phyloP scores from a whole-genome alignment of 2,888 invertebrate genomes.

The Mesochorus sp. region DNA sequence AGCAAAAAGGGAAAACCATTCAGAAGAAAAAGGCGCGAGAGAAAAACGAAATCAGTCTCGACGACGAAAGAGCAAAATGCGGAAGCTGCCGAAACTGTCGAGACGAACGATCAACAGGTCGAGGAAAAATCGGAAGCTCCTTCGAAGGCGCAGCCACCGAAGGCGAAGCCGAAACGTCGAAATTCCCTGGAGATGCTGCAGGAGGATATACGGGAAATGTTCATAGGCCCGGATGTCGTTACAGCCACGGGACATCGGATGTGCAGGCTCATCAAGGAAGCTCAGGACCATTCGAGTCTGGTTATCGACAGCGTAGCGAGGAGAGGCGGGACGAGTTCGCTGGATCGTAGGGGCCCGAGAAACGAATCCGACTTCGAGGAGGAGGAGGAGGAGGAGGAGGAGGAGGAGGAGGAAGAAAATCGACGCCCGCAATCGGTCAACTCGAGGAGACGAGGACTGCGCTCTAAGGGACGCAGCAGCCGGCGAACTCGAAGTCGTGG shows the following conservation, averaged over 20 bases:
- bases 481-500: slow-evolving; percentile 38
- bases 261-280: slow-evolving; percentile 85
- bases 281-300: slow-evolving; percentile 67
- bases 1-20: slow-evolving; percentile 58
- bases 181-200: slow-evolving; percentile 86
- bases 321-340: slow-evolving; percentile 52
- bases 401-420: too few relatives aligned
- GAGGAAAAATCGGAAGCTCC: slow-evolving; percentile 46
- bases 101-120: slow-evolving; percentile 36
- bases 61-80: not conserved
- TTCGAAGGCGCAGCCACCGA: slow-evolving; percentile 51
- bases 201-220: slow-evolving; percentile 88
- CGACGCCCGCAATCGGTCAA: slow-evolving; percentile 11
- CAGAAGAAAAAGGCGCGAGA: slow-evolving; percentile 52
- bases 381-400: too few relatives aligned
- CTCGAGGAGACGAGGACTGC: slow-evolving; percentile 27
- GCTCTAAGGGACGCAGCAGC: not conserved
- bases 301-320: slow-evolving; percentile 42
- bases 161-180: slow-evolving; percentile 73
- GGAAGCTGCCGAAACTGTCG: slow-evolving; percentile 53
- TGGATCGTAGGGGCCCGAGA: slow-evolving; percentile 47
- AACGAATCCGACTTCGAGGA: slow-evolving; percentile 53
- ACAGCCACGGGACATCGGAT: slow-evolving; percentile 86
- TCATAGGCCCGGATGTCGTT: slow-evolving; percentile 86
- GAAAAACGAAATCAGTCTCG: slow-evolving; percentile 12